These are phyloP conservation scores for Balearica regulorum DNA, from an alignment of 2,797 vertebrate genomes.

Conservation along the genomic window DNA sequence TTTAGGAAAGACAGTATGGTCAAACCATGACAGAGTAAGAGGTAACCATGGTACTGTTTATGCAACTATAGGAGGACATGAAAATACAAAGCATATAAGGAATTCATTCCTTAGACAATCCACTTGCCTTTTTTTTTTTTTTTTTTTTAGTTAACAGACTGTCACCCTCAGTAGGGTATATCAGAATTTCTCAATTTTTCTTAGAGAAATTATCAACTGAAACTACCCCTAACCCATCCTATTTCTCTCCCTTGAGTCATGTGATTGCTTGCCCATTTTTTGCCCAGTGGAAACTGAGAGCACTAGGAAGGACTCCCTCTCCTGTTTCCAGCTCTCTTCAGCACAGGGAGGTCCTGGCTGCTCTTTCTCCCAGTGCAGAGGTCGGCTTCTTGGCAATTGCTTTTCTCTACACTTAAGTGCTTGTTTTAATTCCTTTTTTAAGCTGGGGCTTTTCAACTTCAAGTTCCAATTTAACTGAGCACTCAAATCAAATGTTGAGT, in stretches of 20 bases:
- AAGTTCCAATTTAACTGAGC: neutral
- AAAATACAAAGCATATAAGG: neutral
- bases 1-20: conserved; percentile 56
- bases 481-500: neutral
- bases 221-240: neutral
- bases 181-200: neutral
- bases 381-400: conserved; percentile 25
- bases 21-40: conserved; percentile 6
- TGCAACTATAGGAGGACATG: neutral
- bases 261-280: neutral
- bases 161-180: neutral
- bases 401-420: neutral
- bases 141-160: neutral
- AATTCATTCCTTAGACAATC: neutral
- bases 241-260: neutral
- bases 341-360: conserved; percentile 30
- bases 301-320: neutral
- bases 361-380: neutral
- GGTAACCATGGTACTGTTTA: conserved; percentile 18
- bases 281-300: neutral
- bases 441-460: neutral
- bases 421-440: conserved; percentile 33
- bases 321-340: neutral
- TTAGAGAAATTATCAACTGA: neutral
- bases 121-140: neutral